Conservation (phyloP, 2,888 invertebrate species). For the Zonitis immaculata region DNA sequence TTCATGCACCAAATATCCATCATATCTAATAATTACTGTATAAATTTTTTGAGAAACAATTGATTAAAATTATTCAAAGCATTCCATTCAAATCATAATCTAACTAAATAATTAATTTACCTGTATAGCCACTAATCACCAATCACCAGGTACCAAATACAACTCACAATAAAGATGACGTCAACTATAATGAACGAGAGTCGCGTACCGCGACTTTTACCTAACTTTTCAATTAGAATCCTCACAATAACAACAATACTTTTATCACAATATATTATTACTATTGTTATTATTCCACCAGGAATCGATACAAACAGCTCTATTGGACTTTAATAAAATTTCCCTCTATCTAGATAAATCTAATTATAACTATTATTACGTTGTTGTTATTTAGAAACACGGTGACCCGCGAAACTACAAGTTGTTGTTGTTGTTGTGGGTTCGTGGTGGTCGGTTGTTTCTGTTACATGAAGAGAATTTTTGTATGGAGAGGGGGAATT, state of each 20-base stretch:
- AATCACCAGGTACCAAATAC: constrained; percentile 14
- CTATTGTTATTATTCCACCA: too few species aligned
- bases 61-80: too few species aligned
- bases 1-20: constrained; percentile 8
- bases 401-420: constrained; percentile 22
- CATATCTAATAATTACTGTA: too few species aligned
- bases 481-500: constrained; percentile 20
- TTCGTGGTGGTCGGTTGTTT: constrained; percentile 3
- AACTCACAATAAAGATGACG: constrained; percentile 13
- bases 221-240: neutral
- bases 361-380: neutral
- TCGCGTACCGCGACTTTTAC: neutral
- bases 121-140: too few species aligned
- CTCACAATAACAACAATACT: too few species aligned
- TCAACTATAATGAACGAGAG: constrained; percentile 5
- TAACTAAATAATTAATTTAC: too few species aligned
- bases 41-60: too few species aligned
- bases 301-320: too few species aligned
- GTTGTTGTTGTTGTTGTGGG: constrained; percentile 6
- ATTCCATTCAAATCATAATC: too few species aligned
- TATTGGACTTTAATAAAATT: too few species aligned
- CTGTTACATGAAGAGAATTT: constrained; percentile 20
- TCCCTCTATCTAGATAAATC: too few species aligned
- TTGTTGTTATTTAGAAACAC: constrained; percentile 1
- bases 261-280: too few species aligned